phyloP scores from a whole-genome alignment of 2,113 vertebrate species.

The Dascyllus trimaculatus region DNA sequence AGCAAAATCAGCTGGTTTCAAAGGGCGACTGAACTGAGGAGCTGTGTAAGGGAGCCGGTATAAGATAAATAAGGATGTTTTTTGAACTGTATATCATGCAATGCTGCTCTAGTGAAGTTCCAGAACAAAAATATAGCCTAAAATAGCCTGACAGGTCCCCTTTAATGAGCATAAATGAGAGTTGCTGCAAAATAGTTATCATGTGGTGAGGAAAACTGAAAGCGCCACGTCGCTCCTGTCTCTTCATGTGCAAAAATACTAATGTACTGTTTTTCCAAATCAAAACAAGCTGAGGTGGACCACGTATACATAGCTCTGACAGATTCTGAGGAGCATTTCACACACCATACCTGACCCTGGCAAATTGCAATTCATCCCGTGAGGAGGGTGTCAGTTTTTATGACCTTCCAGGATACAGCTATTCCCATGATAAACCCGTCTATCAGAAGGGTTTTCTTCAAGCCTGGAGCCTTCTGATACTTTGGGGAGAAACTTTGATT shows the following conservation, averaged over 20 bases:
- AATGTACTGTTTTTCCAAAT: conserved; percentile 39
- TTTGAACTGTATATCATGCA: too few relatives aligned
- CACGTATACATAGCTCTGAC: background rate
- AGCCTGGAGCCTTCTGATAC: conserved; percentile 52
- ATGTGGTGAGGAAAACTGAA: conserved; percentile 18
- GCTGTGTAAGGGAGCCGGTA: too few relatives aligned
- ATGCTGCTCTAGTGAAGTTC: too few relatives aligned
- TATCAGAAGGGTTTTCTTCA: conserved; percentile 62
- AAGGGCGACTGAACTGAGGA: too few relatives aligned
- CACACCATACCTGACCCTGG: conserved; percentile 50
- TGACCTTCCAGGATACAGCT: conserved; percentile 71
- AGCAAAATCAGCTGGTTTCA: too few relatives aligned
- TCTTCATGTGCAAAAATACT: conserved; percentile 16
- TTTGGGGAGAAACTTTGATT: conserved; percentile 65
- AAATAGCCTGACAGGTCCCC: background rate
- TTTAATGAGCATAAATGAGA: conserved; percentile 32
- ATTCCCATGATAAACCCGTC: conserved; percentile 73
- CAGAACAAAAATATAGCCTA: too few relatives aligned
- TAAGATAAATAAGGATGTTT: too few relatives aligned
- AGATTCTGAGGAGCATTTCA: conserved; percentile 36
- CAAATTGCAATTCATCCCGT: conserved; percentile 71
- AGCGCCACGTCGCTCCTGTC: background rate
- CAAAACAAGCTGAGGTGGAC: conserved; percentile 29
- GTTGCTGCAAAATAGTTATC: conserved; percentile 18
- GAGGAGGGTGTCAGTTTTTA: conserved; percentile 64